Evolutionary conservation across 2,888 invertebrate species (phyloP), one percentile per base, ranked within the genome.

Genomic region (Dolomedes plantarius): DNA sequence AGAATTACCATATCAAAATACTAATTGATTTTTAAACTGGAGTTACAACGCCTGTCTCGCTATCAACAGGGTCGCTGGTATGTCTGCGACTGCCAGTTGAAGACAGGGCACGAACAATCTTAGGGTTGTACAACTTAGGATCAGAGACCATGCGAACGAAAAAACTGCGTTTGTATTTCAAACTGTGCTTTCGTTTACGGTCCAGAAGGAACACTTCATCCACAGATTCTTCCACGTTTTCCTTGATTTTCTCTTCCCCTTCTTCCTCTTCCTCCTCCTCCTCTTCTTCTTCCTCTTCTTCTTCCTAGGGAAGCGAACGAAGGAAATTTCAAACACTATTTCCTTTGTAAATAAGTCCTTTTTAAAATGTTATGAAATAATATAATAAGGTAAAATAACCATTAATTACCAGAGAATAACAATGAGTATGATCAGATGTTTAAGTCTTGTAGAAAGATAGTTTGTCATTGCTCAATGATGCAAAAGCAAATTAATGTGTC

Each of bases 81-180:
- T 88, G 88, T 56, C 88, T 68, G 31, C 88, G 81, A 68, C 78
- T 82, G 9, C 76, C 65, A 36, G 88, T 82, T 16, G 88, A 87
- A 11, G 89, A 89, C 0, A 89, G 86, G 6, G 89, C 89, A n/a
- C 88, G 86, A 16, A 89, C 89, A 69, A 97, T 97, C 87, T 96
- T 96, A 39, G 97, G 97, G 92, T 97, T 97, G 93, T 97, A 97
- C 90, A 98, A 96, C 92, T 98, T 98, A 1, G 98, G 98, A 93
- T 98, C 98, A 91, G 96, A 96, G 88, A 97, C 98, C 98, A 98
- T 98, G 72, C 98, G 95, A 81, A 98, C 98, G 92, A 98, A 97
- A 93, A 98, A 98, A 16, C 97, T 97, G 75, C 98, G 94, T 92
- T 97, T 97, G 92, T 97, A 95, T 9, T 96, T 96, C 90, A 98